phyloP scores from a whole-genome alignment of 2,797 vertebrate species.

The Gymnodraco acuticeps region DNA sequence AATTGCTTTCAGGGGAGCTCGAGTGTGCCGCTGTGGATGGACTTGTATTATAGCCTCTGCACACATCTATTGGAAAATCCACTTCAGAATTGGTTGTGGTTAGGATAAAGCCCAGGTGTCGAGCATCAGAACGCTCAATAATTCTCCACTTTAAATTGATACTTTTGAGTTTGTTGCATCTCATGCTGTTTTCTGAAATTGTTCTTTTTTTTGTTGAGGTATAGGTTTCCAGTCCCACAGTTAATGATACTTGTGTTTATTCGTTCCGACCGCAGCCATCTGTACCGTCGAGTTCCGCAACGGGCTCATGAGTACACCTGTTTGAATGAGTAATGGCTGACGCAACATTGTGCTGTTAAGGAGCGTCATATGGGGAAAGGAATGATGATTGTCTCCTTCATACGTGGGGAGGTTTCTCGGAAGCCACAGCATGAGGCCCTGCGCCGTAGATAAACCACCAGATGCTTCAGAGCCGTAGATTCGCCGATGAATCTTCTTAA shows the following conservation, averaged over 20 bases:
- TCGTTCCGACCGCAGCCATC: constrained; percentile 51
- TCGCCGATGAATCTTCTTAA: constrained; percentile 65
- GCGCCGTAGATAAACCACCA: constrained; percentile 60
- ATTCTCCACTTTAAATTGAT: constrained; percentile 73
- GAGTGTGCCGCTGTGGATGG: constrained; percentile 62
- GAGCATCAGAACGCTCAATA: constrained; percentile 64
- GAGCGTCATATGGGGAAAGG: constrained; percentile 53
- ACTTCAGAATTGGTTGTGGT: constrained; percentile 68
- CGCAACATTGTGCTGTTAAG: constrained; percentile 50
- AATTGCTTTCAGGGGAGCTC: constrained; percentile 74
- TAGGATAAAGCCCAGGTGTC: constrained; percentile 71
- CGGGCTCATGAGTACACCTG: constrained; percentile 58
- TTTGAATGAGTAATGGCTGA: constrained; percentile 67
- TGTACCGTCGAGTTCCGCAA: constrained; percentile 44
- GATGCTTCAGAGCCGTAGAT: constrained; percentile 61
- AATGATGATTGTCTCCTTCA: constrained; percentile 73
- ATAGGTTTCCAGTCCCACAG: constrained; percentile 59
- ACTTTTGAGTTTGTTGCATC: constrained; percentile 58
- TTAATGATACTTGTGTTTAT: constrained; percentile 71
- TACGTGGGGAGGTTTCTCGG: constrained; percentile 36
- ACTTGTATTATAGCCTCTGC: constrained; percentile 64
- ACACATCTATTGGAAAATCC: constrained; percentile 76
- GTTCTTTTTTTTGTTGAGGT: constrained; percentile 62
- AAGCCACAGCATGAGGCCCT: constrained; percentile 52
- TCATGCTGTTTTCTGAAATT: constrained; percentile 59